Evolutionary conservation across 2,113 vertebrate species (phyloP).

Genomic region (Petromus typicus): DNA sequence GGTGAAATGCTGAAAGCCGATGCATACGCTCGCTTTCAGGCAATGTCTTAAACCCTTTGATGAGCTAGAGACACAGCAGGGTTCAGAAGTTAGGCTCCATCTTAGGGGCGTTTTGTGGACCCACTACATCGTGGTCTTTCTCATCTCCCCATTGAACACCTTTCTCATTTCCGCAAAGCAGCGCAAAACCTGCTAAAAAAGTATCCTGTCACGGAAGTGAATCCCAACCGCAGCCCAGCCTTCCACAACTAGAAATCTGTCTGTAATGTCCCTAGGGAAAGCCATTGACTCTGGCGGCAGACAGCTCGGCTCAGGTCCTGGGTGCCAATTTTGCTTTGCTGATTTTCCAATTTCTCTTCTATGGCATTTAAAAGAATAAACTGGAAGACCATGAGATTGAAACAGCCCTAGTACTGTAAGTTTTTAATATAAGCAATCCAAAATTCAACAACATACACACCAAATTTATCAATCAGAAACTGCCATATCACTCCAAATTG

Average conservation of each 20-base stretch:
- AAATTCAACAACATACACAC: background rate
- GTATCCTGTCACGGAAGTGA: background rate
- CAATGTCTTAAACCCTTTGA: background rate
- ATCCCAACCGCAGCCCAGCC: background rate
- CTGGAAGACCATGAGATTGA: background rate
- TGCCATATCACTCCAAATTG: background rate
- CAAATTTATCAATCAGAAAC: background rate
- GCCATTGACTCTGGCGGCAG: fast-evolving
- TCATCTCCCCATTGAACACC: background rate
- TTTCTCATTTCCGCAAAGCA: conserved; percentile 19
- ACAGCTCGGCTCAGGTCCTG: background rate
- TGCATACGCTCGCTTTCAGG: background rate
- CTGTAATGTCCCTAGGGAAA: background rate
- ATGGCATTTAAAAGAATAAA: background rate
- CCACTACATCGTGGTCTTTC: background rate
- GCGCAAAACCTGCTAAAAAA: background rate
- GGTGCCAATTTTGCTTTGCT: background rate
- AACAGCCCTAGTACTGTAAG: background rate
- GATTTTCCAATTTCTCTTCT: conserved; percentile 2
- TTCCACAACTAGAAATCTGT: background rate
- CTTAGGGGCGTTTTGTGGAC: background rate
- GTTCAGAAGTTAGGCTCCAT: background rate
- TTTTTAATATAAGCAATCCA: background rate
- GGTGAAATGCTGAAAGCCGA: background rate
- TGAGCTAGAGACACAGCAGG: background rate